Conservation (phyloP, 1,140 invertebrate genomes). For the Leguminivora glycinivorella region DNA sequence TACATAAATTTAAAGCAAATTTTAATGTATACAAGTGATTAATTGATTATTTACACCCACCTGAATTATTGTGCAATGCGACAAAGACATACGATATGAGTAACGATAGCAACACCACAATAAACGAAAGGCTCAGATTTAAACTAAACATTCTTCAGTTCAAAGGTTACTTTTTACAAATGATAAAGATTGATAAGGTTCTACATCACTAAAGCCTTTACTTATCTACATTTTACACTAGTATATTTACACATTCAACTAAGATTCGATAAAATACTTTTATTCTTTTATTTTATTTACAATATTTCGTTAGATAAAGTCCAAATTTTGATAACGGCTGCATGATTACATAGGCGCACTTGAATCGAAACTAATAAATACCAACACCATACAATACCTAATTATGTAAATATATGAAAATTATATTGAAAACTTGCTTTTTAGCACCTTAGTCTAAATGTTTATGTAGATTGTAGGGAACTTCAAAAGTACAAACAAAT, state of each 20-base stretch:
- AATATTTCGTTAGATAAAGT: background rate
- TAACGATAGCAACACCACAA: conserved; percentile 46
- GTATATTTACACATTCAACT: background rate
- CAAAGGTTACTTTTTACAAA: conserved; percentile 40
- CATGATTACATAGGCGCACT: background rate
- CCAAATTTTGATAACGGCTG: background rate
- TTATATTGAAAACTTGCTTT: background rate
- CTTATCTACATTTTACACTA: background rate
- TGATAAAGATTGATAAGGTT: background rate
- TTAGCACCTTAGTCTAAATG: background rate
- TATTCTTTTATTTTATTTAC: background rate
- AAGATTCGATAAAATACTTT: background rate
- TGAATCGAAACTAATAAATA: background rate
- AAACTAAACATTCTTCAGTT: conserved; percentile 31
- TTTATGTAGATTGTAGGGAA: background rate
- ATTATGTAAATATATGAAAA: background rate
- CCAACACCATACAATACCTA: conserved; percentile 12
- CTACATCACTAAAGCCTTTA: background rate
- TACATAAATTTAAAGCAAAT: background rate
- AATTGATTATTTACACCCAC: conserved; percentile 44
- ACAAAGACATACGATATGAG: conserved; percentile 48
- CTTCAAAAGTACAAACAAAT: background rate
- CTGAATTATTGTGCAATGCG: conserved; percentile 42
- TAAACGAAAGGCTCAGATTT: conserved; percentile 35
- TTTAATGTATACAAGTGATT: background rate